phyloP scores from a whole-genome alignment of 2,113 vertebrate species.

The Myrmecobius fasciatus region DNA sequence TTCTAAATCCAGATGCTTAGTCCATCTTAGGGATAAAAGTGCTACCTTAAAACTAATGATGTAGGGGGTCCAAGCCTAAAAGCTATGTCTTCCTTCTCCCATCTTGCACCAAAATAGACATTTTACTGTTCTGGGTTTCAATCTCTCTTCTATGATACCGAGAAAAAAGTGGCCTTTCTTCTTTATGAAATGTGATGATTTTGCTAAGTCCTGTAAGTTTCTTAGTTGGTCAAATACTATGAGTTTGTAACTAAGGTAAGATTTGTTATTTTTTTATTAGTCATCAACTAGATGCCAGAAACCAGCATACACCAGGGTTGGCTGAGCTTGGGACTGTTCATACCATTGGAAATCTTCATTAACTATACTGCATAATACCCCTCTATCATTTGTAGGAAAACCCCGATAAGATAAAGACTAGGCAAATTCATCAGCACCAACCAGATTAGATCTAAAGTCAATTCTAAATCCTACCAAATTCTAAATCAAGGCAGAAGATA shows the following conservation, averaged over 20 bases:
- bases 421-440: not conserved
- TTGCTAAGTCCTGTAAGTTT: not conserved
- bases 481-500: not conserved
- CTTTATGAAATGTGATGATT: not conserved
- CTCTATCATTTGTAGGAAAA: not conserved
- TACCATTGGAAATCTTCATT: not conserved
- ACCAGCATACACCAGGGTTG: not conserved
- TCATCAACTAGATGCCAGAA: not conserved
- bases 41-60: not conserved
- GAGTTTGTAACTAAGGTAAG: not conserved
- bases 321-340: not conserved
- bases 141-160: not conserved
- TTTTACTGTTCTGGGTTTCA: not conserved
- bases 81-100: not conserved
- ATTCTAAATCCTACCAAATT: not conserved
- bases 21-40: not conserved
- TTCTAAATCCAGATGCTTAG: too few species aligned
- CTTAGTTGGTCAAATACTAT: not conserved
- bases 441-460: not conserved
- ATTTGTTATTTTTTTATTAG: not conserved
- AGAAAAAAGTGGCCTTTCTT: not conserved
- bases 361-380: not conserved
- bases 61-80: not conserved
- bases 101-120: not conserved
- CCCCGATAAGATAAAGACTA: not conserved